phyloP scores from a whole-genome alignment of 2,113 vertebrate species.

The Hemicordylus capensis region DNA sequence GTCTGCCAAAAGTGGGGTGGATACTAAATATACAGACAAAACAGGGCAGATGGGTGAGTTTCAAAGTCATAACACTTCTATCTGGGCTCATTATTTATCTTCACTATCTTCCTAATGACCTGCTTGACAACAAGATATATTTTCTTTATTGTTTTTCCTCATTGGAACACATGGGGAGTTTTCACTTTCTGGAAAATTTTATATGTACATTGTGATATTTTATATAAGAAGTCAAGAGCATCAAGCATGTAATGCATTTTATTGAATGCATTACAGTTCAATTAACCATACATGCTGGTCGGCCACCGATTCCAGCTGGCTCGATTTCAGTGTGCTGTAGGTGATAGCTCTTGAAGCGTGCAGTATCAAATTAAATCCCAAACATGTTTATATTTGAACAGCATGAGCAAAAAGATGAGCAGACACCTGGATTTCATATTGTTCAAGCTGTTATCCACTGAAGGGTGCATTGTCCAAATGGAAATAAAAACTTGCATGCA shows the following conservation, averaged over 20 bases:
- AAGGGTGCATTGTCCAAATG: not conserved
- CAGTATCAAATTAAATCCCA: not conserved
- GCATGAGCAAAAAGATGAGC: not conserved
- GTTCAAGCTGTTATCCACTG: not conserved
- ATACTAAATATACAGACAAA: not conserved
- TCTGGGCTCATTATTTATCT: not conserved
- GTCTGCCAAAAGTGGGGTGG: too few species aligned
- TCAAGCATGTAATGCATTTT: not conserved
- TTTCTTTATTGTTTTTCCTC: too few species aligned
- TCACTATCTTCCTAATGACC: not conserved
- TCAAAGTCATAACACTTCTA: not conserved
- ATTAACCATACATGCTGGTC: not conserved
- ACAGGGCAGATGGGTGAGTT: not conserved
- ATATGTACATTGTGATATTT: not conserved
- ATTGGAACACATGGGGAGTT: not conserved
- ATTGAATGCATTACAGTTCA: not conserved
- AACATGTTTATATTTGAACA: slow-evolving; percentile 5
- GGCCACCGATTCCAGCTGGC: not conserved
- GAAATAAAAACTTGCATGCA: slow-evolving; percentile 10
- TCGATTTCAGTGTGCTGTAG: not conserved
- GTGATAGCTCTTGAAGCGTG: not conserved
- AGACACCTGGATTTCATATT: not conserved
- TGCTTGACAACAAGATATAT: not conserved
- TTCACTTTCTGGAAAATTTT: not conserved
- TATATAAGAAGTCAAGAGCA: not conserved